Base-by-base conservation (phyloP, 2,797 vertebrate species). In the Coregonus suidteri region DNA sequence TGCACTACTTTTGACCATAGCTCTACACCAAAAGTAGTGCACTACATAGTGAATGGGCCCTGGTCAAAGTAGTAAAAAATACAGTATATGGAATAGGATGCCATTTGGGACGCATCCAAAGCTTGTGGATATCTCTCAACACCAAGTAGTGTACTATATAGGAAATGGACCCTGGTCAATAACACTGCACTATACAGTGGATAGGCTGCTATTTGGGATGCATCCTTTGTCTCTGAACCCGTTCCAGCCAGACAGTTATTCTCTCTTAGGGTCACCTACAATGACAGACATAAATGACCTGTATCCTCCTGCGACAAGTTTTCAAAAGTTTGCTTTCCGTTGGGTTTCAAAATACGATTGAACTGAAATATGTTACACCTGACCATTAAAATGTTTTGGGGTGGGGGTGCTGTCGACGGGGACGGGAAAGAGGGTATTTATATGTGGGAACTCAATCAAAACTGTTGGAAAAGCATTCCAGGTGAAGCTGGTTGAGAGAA, bases 251-350 rank as follows among this genome's bases (percentile, higher is more conserved):
- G 71, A 75, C 69, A 67, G 73, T 53, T 69, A 79, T 71, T 70
- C 74, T 79, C 74, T 76, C 66, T 64, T 51, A 65, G 75, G 69
- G 14, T 78, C 73, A 82, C 53, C 35, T 35, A 81, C 81, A 84
- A 73, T 65, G 25, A 71, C 74, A 81, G 51, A 69, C 34, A 78
- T 75, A 25, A 76, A 81, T 74, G 31, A 34, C 37, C 75, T 67
- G 66, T 68, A 81, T 74, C 71, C 77, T 79, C 52, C 56, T 15
- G 71, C 62, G 59, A 66, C 73, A 56, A 78, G 56, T 75, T 74
- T 74, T 77, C 18, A 53, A 75, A 81, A 75, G 9, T 69, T 68
- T 70, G 66, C 71, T 78, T 81, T 82, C 62, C 54, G 37, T 74
- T 71, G 41, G 20, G 56, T 84, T 81, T 83, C 35, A 76, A 30